Evolutionary conservation across 2,113 vertebrate species (phyloP).

Genomic region (Oostethus manadensis): DNA sequence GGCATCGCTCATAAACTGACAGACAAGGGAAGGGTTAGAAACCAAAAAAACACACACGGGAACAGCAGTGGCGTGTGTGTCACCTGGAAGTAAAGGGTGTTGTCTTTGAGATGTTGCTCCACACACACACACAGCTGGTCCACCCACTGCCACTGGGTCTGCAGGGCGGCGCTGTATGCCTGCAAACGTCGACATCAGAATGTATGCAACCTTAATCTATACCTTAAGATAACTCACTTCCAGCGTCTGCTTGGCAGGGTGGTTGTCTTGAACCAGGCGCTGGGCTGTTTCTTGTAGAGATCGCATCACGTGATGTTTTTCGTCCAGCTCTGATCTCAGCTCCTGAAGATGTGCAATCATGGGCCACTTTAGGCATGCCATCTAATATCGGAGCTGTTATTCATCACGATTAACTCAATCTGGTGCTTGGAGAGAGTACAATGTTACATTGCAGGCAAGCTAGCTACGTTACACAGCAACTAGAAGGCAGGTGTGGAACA

Average conservation of each 20-base stretch:
- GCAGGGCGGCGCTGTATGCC: slow-evolving; percentile 93
- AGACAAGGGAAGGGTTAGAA: neutral
- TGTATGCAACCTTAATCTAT: neutral
- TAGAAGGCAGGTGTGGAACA: too few relatives aligned
- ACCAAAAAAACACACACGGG: neutral
- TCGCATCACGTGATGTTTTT: slow-evolving; percentile 85
- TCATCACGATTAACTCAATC: too few relatives aligned
- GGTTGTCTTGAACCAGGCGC: slow-evolving; percentile 86
- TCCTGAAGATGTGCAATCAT: slow-evolving; percentile 68
- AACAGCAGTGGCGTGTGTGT: neutral
- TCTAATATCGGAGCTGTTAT: too few relatives aligned
- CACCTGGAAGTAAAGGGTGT: slow-evolving; percentile 91
- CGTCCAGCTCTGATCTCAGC: slow-evolving; percentile 82
- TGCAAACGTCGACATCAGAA: slow-evolving; percentile 52
- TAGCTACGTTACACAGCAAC: too few relatives aligned
- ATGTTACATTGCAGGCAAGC: too few relatives aligned
- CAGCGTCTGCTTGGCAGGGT: slow-evolving; percentile 93
- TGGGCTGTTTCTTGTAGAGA: slow-evolving; percentile 88
- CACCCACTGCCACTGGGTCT: slow-evolving; percentile 95
- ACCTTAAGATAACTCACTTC: slow-evolving; percentile 74
- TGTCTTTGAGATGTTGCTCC: slow-evolving; percentile 92
- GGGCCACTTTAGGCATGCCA: neutral
- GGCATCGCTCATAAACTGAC: slow-evolving; percentile 86
- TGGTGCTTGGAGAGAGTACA: too few relatives aligned
- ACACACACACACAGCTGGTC: slow-evolving; percentile 90